Percentiles rank a stretch among this genome's conserved stretches.
Evolutionary conservation across 2,797 vertebrate genomes (phyloP).

Genomic region (Neosilurus mollespiculum): DNA sequence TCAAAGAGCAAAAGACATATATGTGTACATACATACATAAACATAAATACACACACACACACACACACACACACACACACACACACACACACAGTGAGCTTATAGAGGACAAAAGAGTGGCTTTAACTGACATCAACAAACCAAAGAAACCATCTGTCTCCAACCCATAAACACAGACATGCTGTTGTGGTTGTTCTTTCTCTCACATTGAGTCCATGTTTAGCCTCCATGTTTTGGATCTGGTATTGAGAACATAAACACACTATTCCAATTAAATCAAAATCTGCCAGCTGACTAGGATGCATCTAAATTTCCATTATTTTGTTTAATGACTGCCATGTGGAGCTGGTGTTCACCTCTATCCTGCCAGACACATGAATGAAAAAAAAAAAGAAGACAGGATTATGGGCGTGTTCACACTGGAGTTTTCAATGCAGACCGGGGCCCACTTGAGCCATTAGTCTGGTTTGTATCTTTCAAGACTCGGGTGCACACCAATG

Average conservation of each 20-base stretch:
- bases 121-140: not conserved
- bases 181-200: slow-evolving; percentile 26
- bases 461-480: too few species aligned
- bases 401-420: not conserved
- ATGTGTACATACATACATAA: too few species aligned
- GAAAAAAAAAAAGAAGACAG: not conserved
- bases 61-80: not conserved
- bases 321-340: slow-evolving; percentile 19
- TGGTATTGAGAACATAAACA: slow-evolving; percentile 27
- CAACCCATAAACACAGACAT: slow-evolving; percentile 16
- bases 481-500: too few species aligned
- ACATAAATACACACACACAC: too few species aligned
- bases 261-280: slow-evolving; percentile 38
- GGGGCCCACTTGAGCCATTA: too few species aligned
- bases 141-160: not conserved
- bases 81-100: not conserved
- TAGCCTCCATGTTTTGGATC: slow-evolving; percentile 42
- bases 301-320: slow-evolving; percentile 34
- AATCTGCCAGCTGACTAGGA: slow-evolving; percentile 11
- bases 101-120: not conserved
- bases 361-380: not conserved
- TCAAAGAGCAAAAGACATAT: too few species aligned
- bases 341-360: slow-evolving; percentile 18
- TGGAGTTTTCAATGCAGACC: too few species aligned
- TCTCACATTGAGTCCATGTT: slow-evolving; percentile 48